phyloP scores from a whole-genome alignment of 1,140 invertebrate genomes.

The Magallana gigas region DNA sequence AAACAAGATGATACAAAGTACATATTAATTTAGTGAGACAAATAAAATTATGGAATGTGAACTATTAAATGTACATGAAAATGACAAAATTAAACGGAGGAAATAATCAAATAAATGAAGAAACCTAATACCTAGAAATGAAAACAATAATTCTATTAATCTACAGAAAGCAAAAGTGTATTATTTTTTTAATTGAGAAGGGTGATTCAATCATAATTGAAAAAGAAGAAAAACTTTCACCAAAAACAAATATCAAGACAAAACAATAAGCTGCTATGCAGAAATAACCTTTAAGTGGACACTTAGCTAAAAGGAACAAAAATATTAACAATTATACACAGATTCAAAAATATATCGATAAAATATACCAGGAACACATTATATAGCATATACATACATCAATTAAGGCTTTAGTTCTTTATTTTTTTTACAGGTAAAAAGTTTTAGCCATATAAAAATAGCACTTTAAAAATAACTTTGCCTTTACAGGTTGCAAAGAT shows the following conservation, averaged over 20 bases:
- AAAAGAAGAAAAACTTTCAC: slow-evolving; percentile 22
- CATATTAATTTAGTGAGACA: background rate
- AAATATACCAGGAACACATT: slow-evolving; percentile 11
- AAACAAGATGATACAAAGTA: background rate
- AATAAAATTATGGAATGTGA: background rate
- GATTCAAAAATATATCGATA: slow-evolving; percentile 22
- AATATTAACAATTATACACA: background rate
- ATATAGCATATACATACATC: background rate
- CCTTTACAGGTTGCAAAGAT: background rate
- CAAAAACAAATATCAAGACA: slow-evolving; percentile 3
- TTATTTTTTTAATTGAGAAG: background rate
- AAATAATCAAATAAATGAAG: background rate
- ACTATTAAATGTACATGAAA: background rate
- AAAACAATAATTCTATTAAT: background rate
- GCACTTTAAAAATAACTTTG: background rate
- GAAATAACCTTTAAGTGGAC: background rate
- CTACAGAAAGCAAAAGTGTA: background rate
- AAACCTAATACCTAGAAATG: slow-evolving; percentile 28
- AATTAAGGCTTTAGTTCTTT: background rate
- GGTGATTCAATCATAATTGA: background rate
- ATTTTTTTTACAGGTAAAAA: background rate
- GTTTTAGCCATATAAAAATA: background rate
- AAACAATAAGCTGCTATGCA: slow-evolving; percentile 21
- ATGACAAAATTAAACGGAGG: background rate
- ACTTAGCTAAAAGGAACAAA: background rate